Percentiles rank a stretch among this genome's conserved stretches.
Evolutionary conservation across 2,113 vertebrate species (phyloP).

Genomic region (Rutilus rutilus): DNA sequence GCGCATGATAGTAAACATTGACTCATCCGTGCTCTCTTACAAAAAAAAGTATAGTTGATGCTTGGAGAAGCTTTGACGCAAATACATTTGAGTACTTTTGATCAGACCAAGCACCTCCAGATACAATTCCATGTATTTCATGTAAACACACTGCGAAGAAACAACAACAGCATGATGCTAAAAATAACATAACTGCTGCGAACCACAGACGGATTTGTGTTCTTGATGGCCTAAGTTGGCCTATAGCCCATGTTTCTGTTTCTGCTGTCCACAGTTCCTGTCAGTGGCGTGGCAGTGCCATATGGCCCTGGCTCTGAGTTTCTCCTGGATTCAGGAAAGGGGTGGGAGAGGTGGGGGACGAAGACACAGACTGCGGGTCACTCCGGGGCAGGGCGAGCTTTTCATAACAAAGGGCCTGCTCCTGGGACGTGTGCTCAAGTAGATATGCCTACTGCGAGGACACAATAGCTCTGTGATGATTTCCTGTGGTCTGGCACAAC

Average conservation of each 20-base stretch:
- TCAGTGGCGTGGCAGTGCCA: constrained; percentile 38
- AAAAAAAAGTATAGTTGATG: constrained; percentile 43
- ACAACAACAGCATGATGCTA: not conserved
- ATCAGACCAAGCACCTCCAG: constrained; percentile 28
- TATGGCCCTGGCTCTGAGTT: constrained; percentile 38
- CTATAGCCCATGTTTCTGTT: constrained; percentile 13
- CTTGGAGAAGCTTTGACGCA: constrained; percentile 30
- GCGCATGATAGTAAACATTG: constrained; percentile 29
- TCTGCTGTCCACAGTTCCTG: constrained; percentile 17
- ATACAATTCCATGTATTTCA: constrained; percentile 7
- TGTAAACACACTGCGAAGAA: constrained; percentile 14
- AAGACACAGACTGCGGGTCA: constrained; percentile 40
- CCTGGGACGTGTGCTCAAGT: constrained; percentile 25
- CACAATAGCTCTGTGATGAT: constrained; percentile 45
- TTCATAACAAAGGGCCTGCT: constrained; percentile 53
- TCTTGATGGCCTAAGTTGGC: constrained; percentile 23
- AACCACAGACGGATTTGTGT: not conserved
- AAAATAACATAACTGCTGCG: constrained; percentile 11
- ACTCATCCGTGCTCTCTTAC: constrained; percentile 44
- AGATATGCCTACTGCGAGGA: constrained; percentile 30
- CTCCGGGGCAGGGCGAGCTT: constrained; percentile 46
- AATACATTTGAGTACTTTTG: constrained; percentile 15
- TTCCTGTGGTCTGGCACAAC: constrained; percentile 39
- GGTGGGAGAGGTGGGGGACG: not conserved
- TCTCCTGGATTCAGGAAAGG: constrained; percentile 13